Base-by-base conservation (phyloP, 2,888 invertebrate genomes). In the Volucella inflata region DNA sequence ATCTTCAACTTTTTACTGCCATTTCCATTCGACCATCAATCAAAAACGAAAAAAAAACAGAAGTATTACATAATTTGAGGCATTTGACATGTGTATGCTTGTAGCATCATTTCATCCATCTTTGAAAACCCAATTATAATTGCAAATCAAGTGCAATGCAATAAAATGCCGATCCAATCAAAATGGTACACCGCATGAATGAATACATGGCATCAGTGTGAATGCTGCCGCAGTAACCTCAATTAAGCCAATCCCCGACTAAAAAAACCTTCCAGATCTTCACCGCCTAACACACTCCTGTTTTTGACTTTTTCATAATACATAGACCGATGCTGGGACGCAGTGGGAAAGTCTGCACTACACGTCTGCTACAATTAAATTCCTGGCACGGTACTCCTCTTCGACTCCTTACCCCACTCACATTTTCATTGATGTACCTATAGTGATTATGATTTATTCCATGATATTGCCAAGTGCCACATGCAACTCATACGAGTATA, bases 361-460 rank as follows among this genome's bases (percentile, higher is more conserved):
- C 59, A 79, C 57, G 60, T 68, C 55, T 51, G 60, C 44, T 46
- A 67, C 75, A 80, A 80, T 80, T 68, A 68, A 68, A 79, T 74
- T 79, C 59, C 51, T 67, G 16, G 30, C 53, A 46, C 17, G 72
- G 48, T 36, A 40, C 11, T 51, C 17, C 17, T 44, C 40, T 60
- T 21, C 9, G 51, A 44, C 36, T 21, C 8, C 53, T 46, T 42
- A 36, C 40, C 14, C 12, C 40, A 14, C 14, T 57, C 16, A 30
- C 21, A n/a, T 44, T 65, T 36, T 11, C 53, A 65, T 51, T 48
- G 75, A 68, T 75, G 53, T 53, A 51, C 30, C 48, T 38, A n/a
- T n/a, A 21, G 46, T 80, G 80, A 80, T 80, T 80, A 80, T 80
- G 80, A 80, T 75, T 75, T 68, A 80, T 80, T 80, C 48, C 36